Base-by-base conservation (phyloP, 2,888 invertebrate genomes). In the Caenorhabditis japonica region DNA sequence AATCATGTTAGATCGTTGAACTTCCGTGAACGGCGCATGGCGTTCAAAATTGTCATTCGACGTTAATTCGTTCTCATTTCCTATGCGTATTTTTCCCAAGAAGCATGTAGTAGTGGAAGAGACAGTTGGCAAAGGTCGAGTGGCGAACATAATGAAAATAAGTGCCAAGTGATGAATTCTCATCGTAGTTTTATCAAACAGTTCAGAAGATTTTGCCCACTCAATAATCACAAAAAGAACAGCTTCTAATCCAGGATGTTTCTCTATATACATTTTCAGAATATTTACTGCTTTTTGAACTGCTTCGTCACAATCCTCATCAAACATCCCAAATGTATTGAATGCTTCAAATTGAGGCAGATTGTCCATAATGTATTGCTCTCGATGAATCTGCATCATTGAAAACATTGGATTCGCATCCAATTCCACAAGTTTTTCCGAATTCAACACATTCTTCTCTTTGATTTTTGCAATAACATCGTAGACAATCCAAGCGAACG, bases 401-500 rank as follows among this genome's bases (percentile, higher is more conserved):
- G 23, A 51, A 34, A 34, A 66, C 46, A 55, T 39, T 2, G 64
- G 72, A 21, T 72, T 66, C 4, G 13, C 4, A 1, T n/a, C 27
- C 12, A 38, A 27, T 3, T 36, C 38, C 17, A 51, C 25, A 0
- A 51, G 0, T 1, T 5, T 12, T 4, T 21, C 30, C 0, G 10
- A 4, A 21, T 43, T 15, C 15, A 59, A 27, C 5, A 38, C 4
- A 4, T 39, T 5, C 1, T 47, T 30, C 58, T 59, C 43, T 23
- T 60, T 59, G 3, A 84, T 70, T 2, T 72, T 52, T 23, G 73
- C 74, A 2, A 85, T 49, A 8, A 85, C 75, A 33, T 85, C 85
- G 47, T 71, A 83, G 2, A 74, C 81, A 7, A 85, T 58, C 85
- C 85, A 85, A 0, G 80, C 77, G 33, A 84, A 85, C 10, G 85